A percentile compares a stretch with the other conserved stretches of the same genome.
phyloP scores from a whole-genome alignment of 2,888 invertebrate species.

The Ethmia dodecea region DNA sequence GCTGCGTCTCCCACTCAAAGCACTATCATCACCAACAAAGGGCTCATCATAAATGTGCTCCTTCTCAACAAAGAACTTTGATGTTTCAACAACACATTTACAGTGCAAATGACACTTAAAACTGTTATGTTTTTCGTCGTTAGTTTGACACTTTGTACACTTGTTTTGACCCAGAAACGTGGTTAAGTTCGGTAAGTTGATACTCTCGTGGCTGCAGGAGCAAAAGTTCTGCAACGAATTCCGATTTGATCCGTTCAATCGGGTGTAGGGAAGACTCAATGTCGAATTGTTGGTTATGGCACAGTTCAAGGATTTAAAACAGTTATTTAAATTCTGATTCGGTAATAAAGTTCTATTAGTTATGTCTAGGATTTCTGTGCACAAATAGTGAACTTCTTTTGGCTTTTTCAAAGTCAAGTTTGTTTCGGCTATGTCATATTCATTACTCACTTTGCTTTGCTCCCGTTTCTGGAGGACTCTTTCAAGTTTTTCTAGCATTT shows the following conservation, averaged over 20 bases:
- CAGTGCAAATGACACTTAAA: constrained; percentile 66
- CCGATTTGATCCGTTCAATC: constrained; percentile 34
- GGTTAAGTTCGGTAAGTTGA: no score
- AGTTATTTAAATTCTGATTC: constrained; percentile 46
- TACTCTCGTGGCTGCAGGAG: constrained; percentile 39
- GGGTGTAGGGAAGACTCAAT: constrained; percentile 58
- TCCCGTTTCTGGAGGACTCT: constrained; percentile 73
- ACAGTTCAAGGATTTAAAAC: constrained; percentile 65
- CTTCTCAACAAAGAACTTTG: constrained; percentile 36
- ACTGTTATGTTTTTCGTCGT: constrained; percentile 37
- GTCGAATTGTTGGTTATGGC: constrained; percentile 49
- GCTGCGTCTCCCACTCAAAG: constrained; percentile 20
- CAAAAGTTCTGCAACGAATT: constrained; percentile 33
- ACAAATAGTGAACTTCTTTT: constrained; percentile 70
- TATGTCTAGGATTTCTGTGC: constrained; percentile 67
- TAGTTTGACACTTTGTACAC: constrained; percentile 45
- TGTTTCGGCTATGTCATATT: constrained; percentile 36
- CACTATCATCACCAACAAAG: constrained; percentile 31
- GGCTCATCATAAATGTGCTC: constrained; percentile 83
- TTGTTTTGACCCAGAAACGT: constrained; percentile 29
- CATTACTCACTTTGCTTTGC: constrained; percentile 36
- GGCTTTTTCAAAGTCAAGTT: constrained; percentile 39
- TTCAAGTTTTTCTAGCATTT: constrained; percentile 82
- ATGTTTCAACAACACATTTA: constrained; percentile 39
- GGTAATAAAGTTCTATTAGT: constrained; percentile 46